A percentile compares a stretch with the other conserved stretches of the same genome.
phyloP scores from a whole-genome alignment of 2,888 invertebrate species.

The Dicyrtoma fusca region DNA sequence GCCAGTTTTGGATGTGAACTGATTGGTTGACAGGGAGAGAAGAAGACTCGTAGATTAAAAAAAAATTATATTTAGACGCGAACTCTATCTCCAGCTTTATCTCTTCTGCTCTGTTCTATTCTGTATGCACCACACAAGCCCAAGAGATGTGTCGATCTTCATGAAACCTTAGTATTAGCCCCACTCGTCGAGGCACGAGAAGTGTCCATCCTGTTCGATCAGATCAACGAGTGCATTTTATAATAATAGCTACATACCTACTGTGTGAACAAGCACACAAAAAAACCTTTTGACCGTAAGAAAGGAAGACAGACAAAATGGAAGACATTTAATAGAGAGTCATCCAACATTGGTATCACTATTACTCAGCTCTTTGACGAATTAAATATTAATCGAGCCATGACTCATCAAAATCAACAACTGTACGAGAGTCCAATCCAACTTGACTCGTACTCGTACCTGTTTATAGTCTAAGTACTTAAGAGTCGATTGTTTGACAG shows the following conservation, averaged over 20 bases:
- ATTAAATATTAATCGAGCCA: constrained; percentile 14
- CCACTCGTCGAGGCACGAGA: neutral
- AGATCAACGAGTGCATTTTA: neutral
- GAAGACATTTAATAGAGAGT: neutral
- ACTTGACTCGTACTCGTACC: constrained; percentile 9
- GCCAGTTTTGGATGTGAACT: constrained; percentile 23
- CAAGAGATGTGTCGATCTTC: constrained; percentile 11
- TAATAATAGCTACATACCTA: neutral
- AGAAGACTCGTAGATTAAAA: neutral
- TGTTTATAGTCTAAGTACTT: neutral
- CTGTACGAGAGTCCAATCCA: neutral
- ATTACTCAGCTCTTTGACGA: constrained; percentile 18
- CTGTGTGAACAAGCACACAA: neutral
- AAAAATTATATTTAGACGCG: neutral
- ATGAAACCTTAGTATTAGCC: neutral
- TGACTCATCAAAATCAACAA: constrained; percentile 12
- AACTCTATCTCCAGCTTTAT: neutral
- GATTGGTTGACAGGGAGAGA: constrained; percentile 33
- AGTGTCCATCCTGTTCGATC: neutral
- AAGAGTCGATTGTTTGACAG: constrained; percentile 20
- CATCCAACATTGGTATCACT: too few species aligned
- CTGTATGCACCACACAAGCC: neutral
- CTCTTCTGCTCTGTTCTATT: neutral
- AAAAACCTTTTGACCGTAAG: neutral
- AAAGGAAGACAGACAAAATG: neutral